phyloP scores from a whole-genome alignment of 2,888 invertebrate species.

The Ptychoptera contaminata region DNA sequence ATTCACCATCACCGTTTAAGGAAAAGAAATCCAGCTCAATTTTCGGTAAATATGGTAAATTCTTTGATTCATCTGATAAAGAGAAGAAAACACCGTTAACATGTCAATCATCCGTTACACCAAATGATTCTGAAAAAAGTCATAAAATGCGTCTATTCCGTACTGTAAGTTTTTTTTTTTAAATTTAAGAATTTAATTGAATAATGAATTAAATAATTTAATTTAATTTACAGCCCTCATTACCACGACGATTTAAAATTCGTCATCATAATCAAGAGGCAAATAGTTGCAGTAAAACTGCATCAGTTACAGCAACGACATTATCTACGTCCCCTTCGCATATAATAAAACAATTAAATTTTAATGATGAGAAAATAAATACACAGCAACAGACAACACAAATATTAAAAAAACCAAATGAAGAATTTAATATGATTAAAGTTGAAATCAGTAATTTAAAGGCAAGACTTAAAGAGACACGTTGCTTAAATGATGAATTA shows the following conservation, averaged over 20 bases:
- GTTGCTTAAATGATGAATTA: conserved; percentile 34
- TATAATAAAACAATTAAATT: background rate
- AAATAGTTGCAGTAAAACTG: conserved; percentile 9
- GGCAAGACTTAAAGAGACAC: conserved; percentile 32
- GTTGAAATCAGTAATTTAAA: conserved; percentile 39
- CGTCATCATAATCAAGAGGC: conserved; percentile 11
- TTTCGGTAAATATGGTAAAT: background rate
- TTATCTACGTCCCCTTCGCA: conserved; percentile 13
- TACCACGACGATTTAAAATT: conserved; percentile 29
- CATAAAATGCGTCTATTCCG: conserved; percentile 12
- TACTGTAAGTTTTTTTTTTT: conserved; percentile 10
- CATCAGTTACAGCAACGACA: conserved; percentile 18
- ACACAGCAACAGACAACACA: conserved; percentile 22
- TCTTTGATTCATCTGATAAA: background rate
- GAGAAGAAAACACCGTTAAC: background rate
- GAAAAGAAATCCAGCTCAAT: conserved; percentile 20
- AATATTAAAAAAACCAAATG: conserved; percentile 31
- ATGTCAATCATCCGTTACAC: conserved; percentile 3
- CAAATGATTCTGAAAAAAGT: conserved; percentile 11
- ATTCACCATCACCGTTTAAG: conserved; percentile 13
- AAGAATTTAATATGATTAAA: conserved; percentile 21
- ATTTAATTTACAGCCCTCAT: conserved; percentile 26
- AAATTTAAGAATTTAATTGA: conserved; percentile 13
- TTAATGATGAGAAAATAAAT: too few species aligned
- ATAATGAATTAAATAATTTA: conserved; percentile 19